These are phyloP conservation scores for Electrophaes corylata DNA, from an alignment of 2,888 invertebrate genomes.

Conservation along the genomic window DNA sequence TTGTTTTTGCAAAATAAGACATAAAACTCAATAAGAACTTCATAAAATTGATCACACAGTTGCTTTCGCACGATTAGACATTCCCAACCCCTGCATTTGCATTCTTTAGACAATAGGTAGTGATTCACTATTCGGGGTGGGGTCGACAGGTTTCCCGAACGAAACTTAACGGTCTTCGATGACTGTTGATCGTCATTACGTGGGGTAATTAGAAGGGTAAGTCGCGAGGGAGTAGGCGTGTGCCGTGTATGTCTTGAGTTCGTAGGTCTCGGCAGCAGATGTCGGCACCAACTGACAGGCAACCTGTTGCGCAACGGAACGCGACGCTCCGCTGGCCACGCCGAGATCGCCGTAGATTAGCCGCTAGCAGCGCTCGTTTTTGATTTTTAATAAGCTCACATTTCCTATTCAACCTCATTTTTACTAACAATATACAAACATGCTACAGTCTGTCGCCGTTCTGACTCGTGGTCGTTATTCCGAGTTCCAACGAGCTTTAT, in stretches of 20 bases:
- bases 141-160: slow-evolving; percentile 76
- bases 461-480: slow-evolving; percentile 29
- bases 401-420: slow-evolving; percentile 43
- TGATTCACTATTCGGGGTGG: slow-evolving; percentile 61
- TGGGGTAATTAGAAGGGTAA: slow-evolving; percentile 74
- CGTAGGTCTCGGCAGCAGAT: slow-evolving; percentile 69
- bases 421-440: slow-evolving; percentile 23
- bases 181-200: slow-evolving; percentile 70
- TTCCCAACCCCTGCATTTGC: slow-evolving; percentile 79
- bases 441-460: slow-evolving; percentile 29
- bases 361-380: slow-evolving; percentile 62
- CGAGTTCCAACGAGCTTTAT: slow-evolving; percentile 33
- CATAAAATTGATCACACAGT: slow-evolving; percentile 56
- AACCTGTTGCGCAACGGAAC: slow-evolving; percentile 82
- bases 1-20: slow-evolving; percentile 43
- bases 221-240: slow-evolving; percentile 68
- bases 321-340: slow-evolving; percentile 73
- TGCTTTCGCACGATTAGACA: slow-evolving; percentile 72
- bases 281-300: slow-evolving; percentile 75
- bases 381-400: slow-evolving; percentile 66
- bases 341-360: slow-evolving; percentile 73
- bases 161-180: slow-evolving; percentile 77
- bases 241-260: slow-evolving; percentile 54
- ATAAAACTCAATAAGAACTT: slow-evolving; percentile 45
- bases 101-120: slow-evolving; percentile 54